phyloP scores from a whole-genome alignment of 2,888 invertebrate species.

The Nomada lathburiana region DNA sequence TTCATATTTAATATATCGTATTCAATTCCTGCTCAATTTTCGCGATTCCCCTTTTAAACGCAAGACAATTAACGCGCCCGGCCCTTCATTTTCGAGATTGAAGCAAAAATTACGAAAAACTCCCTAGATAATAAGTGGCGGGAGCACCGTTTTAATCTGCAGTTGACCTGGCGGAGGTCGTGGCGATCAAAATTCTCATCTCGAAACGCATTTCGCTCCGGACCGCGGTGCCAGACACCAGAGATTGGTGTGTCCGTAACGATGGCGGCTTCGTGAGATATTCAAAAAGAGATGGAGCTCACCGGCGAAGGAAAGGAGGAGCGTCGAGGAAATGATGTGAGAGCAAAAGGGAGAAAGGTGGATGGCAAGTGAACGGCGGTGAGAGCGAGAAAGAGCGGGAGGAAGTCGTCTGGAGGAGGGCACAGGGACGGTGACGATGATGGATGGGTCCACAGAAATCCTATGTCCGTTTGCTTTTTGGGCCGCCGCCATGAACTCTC shows the following conservation, averaged over 20 bases:
- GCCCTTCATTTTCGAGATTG: too few relatives aligned
- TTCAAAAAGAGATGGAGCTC: constrained; percentile 75
- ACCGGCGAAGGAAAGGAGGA: constrained; percentile 73
- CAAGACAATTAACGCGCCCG: not conserved
- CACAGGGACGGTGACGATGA: constrained; percentile 83
- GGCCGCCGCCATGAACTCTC: constrained; percentile 79
- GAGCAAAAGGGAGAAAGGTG: constrained; percentile 58
- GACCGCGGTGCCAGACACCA: not conserved
- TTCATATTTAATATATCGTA: too few relatives aligned
- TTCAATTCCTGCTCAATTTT: not conserved
- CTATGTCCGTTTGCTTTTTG: constrained; percentile 81
- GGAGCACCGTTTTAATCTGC: constrained; percentile 44
- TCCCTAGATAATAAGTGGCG: constrained; percentile 52
- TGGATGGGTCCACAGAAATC: constrained; percentile 83
- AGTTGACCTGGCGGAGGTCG: constrained; percentile 28
- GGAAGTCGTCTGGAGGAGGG: constrained; percentile 72
- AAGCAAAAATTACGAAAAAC: not conserved
- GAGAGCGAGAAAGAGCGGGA: constrained; percentile 47
- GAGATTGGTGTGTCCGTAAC: constrained; percentile 73
- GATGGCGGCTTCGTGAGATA: constrained; percentile 80
- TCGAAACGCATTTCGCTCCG: constrained; percentile 64
- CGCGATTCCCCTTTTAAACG: not conserved
- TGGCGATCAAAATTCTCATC: constrained; percentile 56
- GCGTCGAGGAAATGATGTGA: constrained; percentile 77
- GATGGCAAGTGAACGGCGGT: constrained; percentile 15